phyloP scores from a whole-genome alignment of 1,140 invertebrate species.

The Physella acuta region DNA sequence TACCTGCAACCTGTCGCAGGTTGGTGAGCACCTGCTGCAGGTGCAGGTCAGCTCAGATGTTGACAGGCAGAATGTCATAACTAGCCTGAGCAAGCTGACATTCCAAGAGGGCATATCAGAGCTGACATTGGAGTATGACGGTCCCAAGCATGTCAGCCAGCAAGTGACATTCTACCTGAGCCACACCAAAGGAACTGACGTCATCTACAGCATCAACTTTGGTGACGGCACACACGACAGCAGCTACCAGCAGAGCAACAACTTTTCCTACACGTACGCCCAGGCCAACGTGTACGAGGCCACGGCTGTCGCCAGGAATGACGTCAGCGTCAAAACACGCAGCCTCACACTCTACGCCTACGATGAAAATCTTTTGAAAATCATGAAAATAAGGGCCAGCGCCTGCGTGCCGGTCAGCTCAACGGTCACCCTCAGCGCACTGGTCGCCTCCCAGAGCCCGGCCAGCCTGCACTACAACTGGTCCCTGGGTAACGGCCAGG shows the following conservation, averaged over 20 bases:
- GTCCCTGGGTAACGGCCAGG: conserved; percentile 28
- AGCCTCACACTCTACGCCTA: conserved; percentile 27
- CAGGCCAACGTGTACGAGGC: conserved; percentile 27
- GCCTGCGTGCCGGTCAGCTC: conserved; percentile 14
- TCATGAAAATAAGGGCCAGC: conserved; percentile 9
- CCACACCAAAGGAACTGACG: conserved; percentile 23
- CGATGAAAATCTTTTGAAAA: conserved; percentile 21
- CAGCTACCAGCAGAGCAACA: background rate
- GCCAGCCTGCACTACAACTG: conserved; percentile 24
- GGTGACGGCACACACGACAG: conserved; percentile 23
- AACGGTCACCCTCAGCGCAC: conserved; percentile 12
- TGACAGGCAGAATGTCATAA: conserved; percentile 24
- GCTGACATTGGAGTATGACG: conserved; percentile 30
- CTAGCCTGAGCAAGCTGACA: conserved; percentile 2
- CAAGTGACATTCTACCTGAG: conserved; percentile 29
- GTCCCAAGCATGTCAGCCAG: conserved; percentile 30
- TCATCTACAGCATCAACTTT: conserved; percentile 30
- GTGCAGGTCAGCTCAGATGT: conserved; percentile 17
- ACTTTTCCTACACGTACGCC: conserved; percentile 26
- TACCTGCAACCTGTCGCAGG: background rate
- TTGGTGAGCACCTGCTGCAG: conserved; percentile 12
- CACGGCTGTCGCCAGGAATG: conserved; percentile 28
- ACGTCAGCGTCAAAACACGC: conserved; percentile 11
- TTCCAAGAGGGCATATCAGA: conserved; percentile 27
- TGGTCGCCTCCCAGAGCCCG: conserved; percentile 24